Conservation (phyloP, 2,113 vertebrate genomes). For the Chloebia gouldiae region DNA sequence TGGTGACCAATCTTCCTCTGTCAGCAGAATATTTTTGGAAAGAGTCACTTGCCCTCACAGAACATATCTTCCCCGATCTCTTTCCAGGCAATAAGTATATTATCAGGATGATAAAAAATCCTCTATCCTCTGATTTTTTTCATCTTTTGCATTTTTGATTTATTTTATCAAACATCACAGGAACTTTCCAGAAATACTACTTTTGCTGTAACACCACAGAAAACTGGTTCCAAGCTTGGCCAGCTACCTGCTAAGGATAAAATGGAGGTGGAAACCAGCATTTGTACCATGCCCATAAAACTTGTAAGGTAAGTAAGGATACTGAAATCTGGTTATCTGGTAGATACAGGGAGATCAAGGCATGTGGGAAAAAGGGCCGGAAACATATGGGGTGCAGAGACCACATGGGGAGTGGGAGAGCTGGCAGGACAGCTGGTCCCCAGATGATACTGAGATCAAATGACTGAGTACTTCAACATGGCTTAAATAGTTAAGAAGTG, state of each 20-base stretch:
- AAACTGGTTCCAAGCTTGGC: neutral
- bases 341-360: constrained; percentile 43
- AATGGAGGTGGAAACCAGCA: neutral
- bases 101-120: neutral
- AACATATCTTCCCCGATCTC: neutral
- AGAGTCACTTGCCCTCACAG: neutral
- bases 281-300: neutral
- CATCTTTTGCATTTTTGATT: neutral
- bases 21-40: neutral
- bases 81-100: neutral
- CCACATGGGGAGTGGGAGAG: constrained; percentile 56
- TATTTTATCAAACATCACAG: neutral
- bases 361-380: constrained; percentile 51
- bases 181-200: neutral
- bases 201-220: neutral
- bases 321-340: neutral
- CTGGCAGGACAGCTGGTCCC: constrained; percentile 49
- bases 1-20: neutral
- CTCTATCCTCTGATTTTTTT: neutral
- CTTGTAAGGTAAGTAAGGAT: constrained; percentile 10
- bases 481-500: constrained; percentile 39
- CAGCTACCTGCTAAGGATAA: neutral
- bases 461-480: constrained; percentile 60
- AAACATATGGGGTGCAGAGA: constrained; percentile 63
- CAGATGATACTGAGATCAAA: constrained; percentile 66